phyloP scores from a whole-genome alignment of 2,113 vertebrate species.

The Melanerpes formicivorus region DNA sequence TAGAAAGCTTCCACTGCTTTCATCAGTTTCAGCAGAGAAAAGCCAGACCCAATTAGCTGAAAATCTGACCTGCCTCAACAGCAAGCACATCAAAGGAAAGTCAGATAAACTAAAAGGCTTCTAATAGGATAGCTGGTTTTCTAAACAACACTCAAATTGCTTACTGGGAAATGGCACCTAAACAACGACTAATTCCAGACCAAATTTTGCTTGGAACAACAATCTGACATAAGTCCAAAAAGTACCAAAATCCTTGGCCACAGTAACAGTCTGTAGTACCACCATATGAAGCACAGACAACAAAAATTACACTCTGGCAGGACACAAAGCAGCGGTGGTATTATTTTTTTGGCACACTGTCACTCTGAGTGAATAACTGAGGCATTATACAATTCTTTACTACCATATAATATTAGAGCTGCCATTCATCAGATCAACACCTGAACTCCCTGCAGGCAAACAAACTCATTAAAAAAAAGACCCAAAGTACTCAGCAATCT shows the following conservation, averaged over 20 bases:
- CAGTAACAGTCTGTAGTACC: neutral
- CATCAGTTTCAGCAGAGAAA: neutral
- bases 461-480: neutral
- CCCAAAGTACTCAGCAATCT: neutral
- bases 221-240: neutral
- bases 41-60: neutral
- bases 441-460: neutral
- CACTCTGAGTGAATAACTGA: neutral
- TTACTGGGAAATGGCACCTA: neutral
- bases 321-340: accelerated
- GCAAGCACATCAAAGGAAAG: neutral
- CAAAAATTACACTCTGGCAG: neutral
- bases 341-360: neutral
- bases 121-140: neutral
- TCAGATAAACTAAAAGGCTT: neutral
- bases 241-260: neutral
- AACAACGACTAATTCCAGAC: neutral
- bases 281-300: neutral
- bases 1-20: neutral
- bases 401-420: neutral
- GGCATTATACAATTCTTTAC: neutral
- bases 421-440: neutral
- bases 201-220: neutral
- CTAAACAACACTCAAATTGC: neutral
- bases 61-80: neutral